Base-by-base conservation (phyloP, 2,113 vertebrate genomes). In the Clarias batrachus region DNA sequence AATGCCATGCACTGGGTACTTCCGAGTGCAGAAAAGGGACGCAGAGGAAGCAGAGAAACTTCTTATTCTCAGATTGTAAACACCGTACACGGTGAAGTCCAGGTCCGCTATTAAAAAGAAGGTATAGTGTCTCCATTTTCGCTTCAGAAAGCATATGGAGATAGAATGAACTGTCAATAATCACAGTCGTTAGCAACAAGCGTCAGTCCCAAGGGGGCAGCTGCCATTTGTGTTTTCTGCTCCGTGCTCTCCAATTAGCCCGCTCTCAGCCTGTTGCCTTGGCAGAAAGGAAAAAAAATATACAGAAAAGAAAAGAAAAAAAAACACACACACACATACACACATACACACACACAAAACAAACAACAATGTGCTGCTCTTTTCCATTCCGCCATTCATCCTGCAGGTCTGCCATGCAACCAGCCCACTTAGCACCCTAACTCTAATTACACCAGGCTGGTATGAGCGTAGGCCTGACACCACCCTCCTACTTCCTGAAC, bases 211-310 rank as follows among this genome's bases (percentile, higher is more conserved):
- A 79, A 88, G 80, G 48, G 86, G 89, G 89, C 89, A 92, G 91
- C 88, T 91, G 41, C 65, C 93, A 82, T 86, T 89, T 92, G 91
- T 93, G 92, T 93, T 94, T 93, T 92, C 90, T 93, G 90, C 91
- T 78, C 90, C 65, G 88, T 92, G 93, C 92, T 91, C 88, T 88
- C 87, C 93, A 94, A 94, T 95, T 94, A 95, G 93, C 92, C 88
- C 91, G 88, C 90, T 93, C 93, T 93, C 92, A 92, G 92, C 90
- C 90, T 87, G 91, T 90, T 95, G 94, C 94, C 92, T 93, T 87
- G 87, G 87, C 71, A 65, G 86, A 80, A 71, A 63, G 60, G 33
- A 63, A 73, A 86, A 86, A 81, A 66, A 48, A 65, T 57, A 68
- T 0, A 68, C 23, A 63, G 30, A 81, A 27, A 57, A 85, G 41